Conservation (phyloP, 2,113 vertebrate genomes). For the Tupaia tana region DNA sequence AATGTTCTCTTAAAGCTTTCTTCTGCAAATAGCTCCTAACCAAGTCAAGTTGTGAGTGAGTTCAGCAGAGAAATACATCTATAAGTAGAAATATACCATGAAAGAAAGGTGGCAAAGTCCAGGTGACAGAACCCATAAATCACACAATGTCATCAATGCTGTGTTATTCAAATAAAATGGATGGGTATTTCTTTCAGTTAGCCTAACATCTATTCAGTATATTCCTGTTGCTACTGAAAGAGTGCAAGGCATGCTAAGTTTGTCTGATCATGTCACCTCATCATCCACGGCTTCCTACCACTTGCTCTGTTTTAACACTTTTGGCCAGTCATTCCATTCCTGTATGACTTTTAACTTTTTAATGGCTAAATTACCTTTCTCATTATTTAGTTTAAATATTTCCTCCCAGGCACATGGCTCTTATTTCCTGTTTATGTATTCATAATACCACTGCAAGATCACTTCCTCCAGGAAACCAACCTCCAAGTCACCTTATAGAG, state of each 20-base stretch:
- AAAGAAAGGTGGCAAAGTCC: constrained; percentile 69
- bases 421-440: neutral
- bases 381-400: neutral
- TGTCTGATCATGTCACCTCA: neutral
- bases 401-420: no score
- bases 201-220: neutral
- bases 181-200: neutral
- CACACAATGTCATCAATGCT: constrained; percentile 56
- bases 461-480: constrained; percentile 1
- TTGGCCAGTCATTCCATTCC: neutral
- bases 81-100: constrained; percentile 64
- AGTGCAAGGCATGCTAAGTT: neutral
- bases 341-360: neutral
- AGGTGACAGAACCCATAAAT: constrained; percentile 69
- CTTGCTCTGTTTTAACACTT: neutral
- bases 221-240: neutral
- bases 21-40: neutral
- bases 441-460: neutral
- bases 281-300: neutral
- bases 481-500: neutral
- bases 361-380: neutral
- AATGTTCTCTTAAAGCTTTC: neutral
- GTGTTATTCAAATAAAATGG: neutral
- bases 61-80: neutral
- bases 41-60: neutral